Evolutionary conservation across 2,888 invertebrate species (phyloP), one percentile per base, ranked within the genome.

Genomic region (Argynnis bischoffii): DNA sequence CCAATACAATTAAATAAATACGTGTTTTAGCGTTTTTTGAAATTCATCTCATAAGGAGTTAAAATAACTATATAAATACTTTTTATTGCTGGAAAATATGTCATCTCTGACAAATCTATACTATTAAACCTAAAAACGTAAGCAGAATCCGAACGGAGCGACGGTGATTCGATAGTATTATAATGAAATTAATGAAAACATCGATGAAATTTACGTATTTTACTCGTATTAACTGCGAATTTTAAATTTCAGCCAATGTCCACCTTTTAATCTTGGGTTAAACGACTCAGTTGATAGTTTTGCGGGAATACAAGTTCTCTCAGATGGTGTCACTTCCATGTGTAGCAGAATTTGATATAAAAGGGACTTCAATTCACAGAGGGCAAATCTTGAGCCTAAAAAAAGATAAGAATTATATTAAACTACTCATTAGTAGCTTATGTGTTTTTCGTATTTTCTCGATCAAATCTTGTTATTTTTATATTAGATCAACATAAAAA

Each of bases 281-380:
- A 87, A 81, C 1, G 75, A 69, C 0, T 79, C 78, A 0, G 59
- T 70, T 0, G 76, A 67, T 2, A 89, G 71, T 61, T 73, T 66
- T 0, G 77, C 72, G 0, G 86, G 83, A 2, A 81, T 77, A 59
- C 69, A 63, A 0, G 87, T 88, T 75, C 74, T 84, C 47, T 79
- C 77, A 11, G 78, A 78, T 1, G 86, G 83, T 13, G 77, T 76
- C 6, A 90, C 53, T 65, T 81, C 80, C 63, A 87, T 72, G 41
- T 82, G 76, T 48, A 78, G 76, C 13, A 89, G 70, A 2, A 89
- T 75, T 65, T 86, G 83, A 72, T 86, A 88, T 0, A 79, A 57
- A 79, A 88, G 78, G 46, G 86, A 81, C 66, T 90, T 90, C 13
- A 87, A 69, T 69, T 89, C 88, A 60, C 85, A 85, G 3, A 89